phyloP scores from a whole-genome alignment of 1,140 invertebrate genomes.

The Drosophila sucinea region DNA sequence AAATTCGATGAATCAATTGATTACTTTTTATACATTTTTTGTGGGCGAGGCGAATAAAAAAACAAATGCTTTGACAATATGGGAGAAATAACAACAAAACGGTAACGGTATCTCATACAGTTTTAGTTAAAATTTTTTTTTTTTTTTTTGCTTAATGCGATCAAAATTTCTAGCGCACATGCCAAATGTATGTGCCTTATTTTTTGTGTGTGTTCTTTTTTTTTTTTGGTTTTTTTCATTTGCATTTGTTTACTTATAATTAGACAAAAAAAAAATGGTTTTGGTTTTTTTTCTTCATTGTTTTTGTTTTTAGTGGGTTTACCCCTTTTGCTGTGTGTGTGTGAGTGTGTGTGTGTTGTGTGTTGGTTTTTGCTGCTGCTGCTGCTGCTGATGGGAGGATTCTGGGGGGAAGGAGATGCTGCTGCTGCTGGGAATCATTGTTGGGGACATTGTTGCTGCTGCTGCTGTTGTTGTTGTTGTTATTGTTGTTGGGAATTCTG shows the following conservation, averaged over 20 bases:
- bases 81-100: no score
- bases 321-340: constrained; percentile 5
- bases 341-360: constrained; percentile 10
- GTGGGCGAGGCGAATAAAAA: no score
- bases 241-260: constrained; percentile 74
- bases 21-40: no score
- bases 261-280: constrained; percentile 70
- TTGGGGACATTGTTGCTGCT: background rate
- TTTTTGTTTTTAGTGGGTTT: constrained; percentile 1
- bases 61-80: no score
- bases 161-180: background rate
- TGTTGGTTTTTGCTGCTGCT: constrained; percentile 21
- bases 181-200: background rate
- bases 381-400: background rate
- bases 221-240: constrained; percentile 25
- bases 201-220: constrained; percentile 2
- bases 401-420: background rate
- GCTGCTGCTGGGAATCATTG: background rate
- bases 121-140: no score
- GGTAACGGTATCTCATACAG: no score
- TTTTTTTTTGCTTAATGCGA: background rate
- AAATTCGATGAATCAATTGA: no score
- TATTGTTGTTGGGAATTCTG: background rate
- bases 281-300: constrained; percentile 30
- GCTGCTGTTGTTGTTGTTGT: no score